Base-by-base conservation (phyloP, 2,888 invertebrate species). In the Acrocyrtus sp. region DNA sequence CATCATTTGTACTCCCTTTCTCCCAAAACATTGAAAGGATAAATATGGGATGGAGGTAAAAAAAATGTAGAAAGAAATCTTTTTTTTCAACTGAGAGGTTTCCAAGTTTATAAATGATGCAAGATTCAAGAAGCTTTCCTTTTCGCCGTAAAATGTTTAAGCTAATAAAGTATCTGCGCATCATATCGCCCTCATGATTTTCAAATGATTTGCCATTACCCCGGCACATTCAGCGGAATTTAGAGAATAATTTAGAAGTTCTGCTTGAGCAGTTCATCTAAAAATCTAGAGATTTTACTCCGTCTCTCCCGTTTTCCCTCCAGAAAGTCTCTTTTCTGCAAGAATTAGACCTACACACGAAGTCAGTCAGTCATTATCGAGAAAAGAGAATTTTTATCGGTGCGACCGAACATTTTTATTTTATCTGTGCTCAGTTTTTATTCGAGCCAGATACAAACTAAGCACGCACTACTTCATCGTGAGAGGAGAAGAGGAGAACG, bases 401-500 rank as follows among this genome's bases (percentile, higher is more conserved):
- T 24, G 48, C 57, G 34, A 17, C 29, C 26, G 34, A 34, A 12
- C 12, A 34, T 34, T n/a, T n/a, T 8, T 47, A 15, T 39, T 10
- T 15, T 12, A 39, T 39, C 41, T 39, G 10, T 10, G 10, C 15
- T 15, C 15, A 15, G 10, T 39, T 21, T 47, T 10, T 17, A 47
- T 17, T 47, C n/a, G n/a, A 21, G 47, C 6, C n/a, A 5, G 47
- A 5, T 47, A 21, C 17, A 39, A 12, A 12, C 6, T 34, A 34
- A 12, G 34, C 34, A 34, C 34, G 34, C 34, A 34, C 34, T 34
- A 34, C 6, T 34, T 34, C 34, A 34, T 34, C 34, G 5, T 12
- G 34, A n/a, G 39, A 66, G 41, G 48, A 57, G 58, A 62, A 68
- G 68, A 72, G 66, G 48, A 67, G 74, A 76, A 65, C 72, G 73